These are phyloP conservation scores for Syngnathoides biaculeatus DNA, from an alignment of 2,113 vertebrate species.

Conservation along the genomic window DNA sequence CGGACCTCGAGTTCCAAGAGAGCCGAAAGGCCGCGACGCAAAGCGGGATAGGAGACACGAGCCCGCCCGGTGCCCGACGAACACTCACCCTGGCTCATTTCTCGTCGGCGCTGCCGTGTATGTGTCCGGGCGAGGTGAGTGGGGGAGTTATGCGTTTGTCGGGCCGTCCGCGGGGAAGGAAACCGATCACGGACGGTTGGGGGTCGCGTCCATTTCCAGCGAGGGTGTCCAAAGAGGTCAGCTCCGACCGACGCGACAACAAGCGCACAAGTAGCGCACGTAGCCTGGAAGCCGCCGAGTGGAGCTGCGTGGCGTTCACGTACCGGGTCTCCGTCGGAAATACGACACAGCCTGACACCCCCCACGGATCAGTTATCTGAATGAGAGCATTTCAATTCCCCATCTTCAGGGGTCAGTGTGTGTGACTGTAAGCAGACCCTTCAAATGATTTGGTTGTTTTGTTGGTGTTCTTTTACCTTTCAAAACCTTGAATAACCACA, in stretches of 20 bases:
- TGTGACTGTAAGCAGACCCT: background rate
- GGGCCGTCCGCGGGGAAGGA: slow-evolving; percentile 4
- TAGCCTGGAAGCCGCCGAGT: too few relatives aligned
- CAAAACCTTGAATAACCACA: too few relatives aligned
- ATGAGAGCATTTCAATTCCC: background rate
- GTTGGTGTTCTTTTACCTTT: too few relatives aligned
- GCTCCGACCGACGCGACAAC: slow-evolving; percentile 25
- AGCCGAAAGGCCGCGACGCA: slow-evolving; percentile 63
- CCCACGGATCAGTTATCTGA: too few relatives aligned
- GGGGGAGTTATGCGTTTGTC: background rate
- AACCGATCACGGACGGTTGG: slow-evolving; percentile 1
- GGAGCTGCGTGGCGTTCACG: slow-evolving; percentile 46
- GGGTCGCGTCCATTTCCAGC: slow-evolving; percentile 54
- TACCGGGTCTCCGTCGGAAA: slow-evolving; percentile 23
- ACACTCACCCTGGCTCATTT: slow-evolving; percentile 63
- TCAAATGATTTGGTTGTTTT: background rate
- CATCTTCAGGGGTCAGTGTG: background rate
- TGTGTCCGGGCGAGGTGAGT: background rate
- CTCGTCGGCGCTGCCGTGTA: slow-evolving; percentile 5
- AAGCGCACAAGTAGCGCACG: background rate
- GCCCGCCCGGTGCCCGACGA: slow-evolving; percentile 18
- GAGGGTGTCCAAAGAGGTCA: slow-evolving; percentile 49
- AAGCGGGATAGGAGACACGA: slow-evolving; percentile 37
- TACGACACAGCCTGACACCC: too few relatives aligned
- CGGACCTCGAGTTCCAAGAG: slow-evolving; percentile 67